Evolutionary conservation across 2,797 vertebrate species (phyloP).

Genomic region (Syngnathus acus): DNA sequence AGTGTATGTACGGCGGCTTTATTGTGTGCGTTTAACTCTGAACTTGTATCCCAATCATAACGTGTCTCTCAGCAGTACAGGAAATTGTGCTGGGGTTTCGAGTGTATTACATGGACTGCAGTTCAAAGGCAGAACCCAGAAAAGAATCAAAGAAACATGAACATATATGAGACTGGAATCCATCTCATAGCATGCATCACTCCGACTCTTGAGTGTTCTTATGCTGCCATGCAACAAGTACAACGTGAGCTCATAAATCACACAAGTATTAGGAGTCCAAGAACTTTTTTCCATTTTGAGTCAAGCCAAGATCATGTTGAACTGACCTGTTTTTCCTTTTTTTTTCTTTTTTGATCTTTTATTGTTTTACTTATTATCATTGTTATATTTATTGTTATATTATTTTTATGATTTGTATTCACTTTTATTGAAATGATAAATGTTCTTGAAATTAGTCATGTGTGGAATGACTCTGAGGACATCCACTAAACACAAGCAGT

Average conservation of each 20-base stretch:
- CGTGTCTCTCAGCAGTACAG: constrained; percentile 47
- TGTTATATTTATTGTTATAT: too few species aligned
- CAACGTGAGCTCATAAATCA: constrained; percentile 53
- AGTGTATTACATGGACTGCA: constrained; percentile 44
- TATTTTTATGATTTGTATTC: too few species aligned
- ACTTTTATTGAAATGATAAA: too few species aligned
- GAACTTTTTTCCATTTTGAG: constrained; percentile 1
- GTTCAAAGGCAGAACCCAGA: constrained; percentile 54
- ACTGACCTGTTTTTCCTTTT: neutral
- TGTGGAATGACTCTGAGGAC: neutral
- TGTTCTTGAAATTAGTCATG: neutral
- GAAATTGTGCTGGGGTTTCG: constrained; percentile 61
- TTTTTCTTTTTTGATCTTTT: too few species aligned
- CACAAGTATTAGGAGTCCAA: constrained; percentile 2
- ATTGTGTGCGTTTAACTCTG: constrained; percentile 29
- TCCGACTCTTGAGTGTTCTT: constrained; percentile 20
- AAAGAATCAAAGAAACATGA: constrained; percentile 49
- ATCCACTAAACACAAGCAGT: neutral
- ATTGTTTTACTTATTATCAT: too few species aligned
- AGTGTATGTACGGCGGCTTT: constrained; percentile 14
- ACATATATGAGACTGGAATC: constrained; percentile 54
- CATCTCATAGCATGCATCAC: constrained; percentile 36
- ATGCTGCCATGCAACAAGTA: constrained; percentile 21
- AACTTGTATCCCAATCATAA: constrained; percentile 49
- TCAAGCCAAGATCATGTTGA: neutral